These are phyloP conservation scores for Dendrolimus punctatus DNA, from an alignment of 1,140 invertebrate species.

Conservation along the genomic window DNA sequence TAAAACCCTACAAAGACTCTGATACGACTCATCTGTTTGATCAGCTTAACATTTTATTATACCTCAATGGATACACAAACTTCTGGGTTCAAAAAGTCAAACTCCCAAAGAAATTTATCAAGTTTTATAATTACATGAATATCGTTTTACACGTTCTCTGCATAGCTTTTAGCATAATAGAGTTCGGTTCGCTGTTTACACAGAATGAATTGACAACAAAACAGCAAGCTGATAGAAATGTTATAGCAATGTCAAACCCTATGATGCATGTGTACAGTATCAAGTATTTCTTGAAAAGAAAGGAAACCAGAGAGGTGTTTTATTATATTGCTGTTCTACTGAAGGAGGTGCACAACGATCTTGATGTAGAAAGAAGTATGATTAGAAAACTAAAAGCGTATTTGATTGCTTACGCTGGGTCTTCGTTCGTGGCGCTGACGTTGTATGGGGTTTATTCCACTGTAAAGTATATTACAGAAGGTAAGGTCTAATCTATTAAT, in stretches of 20 bases:
- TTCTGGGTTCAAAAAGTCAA: slow-evolving; percentile 3
- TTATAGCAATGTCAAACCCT: slow-evolving; percentile 7
- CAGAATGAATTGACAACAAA: slow-evolving; percentile 13
- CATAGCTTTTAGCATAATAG: background rate
- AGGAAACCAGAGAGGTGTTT: slow-evolving; percentile 5
- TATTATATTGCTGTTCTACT: slow-evolving; percentile 8
- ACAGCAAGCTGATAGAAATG: slow-evolving; percentile 9
- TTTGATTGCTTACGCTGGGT: background rate
- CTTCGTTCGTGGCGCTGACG: background rate
- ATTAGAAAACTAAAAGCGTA: slow-evolving; percentile 10
- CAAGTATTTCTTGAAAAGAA: slow-evolving; percentile 1
- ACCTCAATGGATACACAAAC: background rate
- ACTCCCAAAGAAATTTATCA: slow-evolving; percentile 1
- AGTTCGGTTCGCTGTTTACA: slow-evolving; percentile 12
- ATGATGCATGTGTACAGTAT: slow-evolving; percentile 6
- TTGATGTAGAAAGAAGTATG: slow-evolving; percentile 7
- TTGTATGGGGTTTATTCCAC: slow-evolving; percentile 7
- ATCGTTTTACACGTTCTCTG: background rate
- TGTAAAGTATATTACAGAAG: background rate
- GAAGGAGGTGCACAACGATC: slow-evolving; percentile 14
- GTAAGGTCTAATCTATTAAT: too few species aligned
- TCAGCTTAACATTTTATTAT: slow-evolving; percentile 2
- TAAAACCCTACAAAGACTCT: background rate
- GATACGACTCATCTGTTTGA: slow-evolving; percentile 2
- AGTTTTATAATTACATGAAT: background rate